A percentile compares a stretch with the other conserved stretches of the same genome.
These are phyloP conservation scores for Heliconius erato DNA, from an alignment of 2,888 invertebrate species.

Conservation along the genomic window DNA sequence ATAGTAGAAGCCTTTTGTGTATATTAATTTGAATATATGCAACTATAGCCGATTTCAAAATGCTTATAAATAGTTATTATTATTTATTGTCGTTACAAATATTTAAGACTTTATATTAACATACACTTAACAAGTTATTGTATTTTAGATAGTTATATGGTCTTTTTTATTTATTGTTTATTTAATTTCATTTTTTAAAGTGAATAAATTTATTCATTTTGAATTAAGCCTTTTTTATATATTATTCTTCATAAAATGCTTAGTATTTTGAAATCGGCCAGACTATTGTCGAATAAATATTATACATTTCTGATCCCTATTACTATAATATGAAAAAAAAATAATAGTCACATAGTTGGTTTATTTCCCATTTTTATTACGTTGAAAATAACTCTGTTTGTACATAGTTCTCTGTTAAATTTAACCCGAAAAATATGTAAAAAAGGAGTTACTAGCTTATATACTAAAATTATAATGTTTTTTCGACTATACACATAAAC, in stretches of 20 bases:
- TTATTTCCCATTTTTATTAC: not conserved
- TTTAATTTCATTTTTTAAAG: no score
- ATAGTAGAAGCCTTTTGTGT: not conserved
- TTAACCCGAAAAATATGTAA: no score
- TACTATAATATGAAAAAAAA: constrained; percentile 26
- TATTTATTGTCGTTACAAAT: not conserved
- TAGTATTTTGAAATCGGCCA: constrained; percentile 5
- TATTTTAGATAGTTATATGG: no score
- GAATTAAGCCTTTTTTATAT: no score
- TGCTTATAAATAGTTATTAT: not conserved
- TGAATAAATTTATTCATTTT: no score
- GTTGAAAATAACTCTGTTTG: no score
- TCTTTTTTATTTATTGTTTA: no score
- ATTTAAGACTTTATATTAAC: no score
- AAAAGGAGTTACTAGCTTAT: no score
- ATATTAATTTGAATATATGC: not conserved
- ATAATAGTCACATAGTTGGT: not conserved
- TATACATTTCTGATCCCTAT: not conserved
- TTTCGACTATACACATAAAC: not conserved
- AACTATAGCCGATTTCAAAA: constrained; percentile 27
- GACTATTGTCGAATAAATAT: not conserved
- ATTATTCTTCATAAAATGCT: not conserved
- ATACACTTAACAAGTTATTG: no score
- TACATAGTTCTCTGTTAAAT: no score
- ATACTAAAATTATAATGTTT: not conserved